phyloP scores from a whole-genome alignment of 2,888 invertebrate species.

The Hyalella azteca region DNA sequence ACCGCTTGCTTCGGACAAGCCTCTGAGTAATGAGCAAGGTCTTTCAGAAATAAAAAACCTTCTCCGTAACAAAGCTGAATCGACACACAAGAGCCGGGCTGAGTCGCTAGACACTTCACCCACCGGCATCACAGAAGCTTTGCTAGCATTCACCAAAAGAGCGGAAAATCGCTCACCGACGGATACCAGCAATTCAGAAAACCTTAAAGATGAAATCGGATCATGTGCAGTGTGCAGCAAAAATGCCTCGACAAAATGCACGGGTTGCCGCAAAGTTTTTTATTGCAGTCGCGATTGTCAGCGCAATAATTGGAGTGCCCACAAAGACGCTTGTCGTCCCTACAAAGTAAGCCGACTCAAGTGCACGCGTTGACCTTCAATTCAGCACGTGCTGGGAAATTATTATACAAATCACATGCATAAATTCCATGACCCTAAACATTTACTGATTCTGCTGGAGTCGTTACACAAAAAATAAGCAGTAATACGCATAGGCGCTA shows the following conservation, averaged over 20 bases:
- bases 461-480: too few species aligned
- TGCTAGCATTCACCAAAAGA: constrained; percentile 14
- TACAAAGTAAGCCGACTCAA: constrained; percentile 53
- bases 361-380: too few species aligned
- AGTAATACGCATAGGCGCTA: too few species aligned
- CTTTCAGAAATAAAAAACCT: constrained; percentile 3
- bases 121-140: constrained; percentile 28
- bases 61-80: not conserved
- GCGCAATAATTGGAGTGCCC: constrained; percentile 79
- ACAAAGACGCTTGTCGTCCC: constrained; percentile 68
- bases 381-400: too few species aligned
- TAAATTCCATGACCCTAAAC: too few species aligned
- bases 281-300: constrained; percentile 86
- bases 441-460: too few species aligned
- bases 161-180: not conserved
- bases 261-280: constrained; percentile 80
- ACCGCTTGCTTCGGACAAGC: constrained; percentile 6
- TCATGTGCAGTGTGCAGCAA: constrained; percentile 44
- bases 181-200: not conserved
- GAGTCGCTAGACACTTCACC: constrained; percentile 9
- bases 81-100: not conserved
- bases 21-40: constrained; percentile 12
- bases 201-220: not conserved
- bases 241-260: constrained; percentile 69
- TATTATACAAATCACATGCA: too few species aligned